Evolutionary conservation across 64 coral and sea anemone genomes (phyloP), one percentile per base, ranked within the genome.

Genomic region (Orbicella faveolata): DNA sequence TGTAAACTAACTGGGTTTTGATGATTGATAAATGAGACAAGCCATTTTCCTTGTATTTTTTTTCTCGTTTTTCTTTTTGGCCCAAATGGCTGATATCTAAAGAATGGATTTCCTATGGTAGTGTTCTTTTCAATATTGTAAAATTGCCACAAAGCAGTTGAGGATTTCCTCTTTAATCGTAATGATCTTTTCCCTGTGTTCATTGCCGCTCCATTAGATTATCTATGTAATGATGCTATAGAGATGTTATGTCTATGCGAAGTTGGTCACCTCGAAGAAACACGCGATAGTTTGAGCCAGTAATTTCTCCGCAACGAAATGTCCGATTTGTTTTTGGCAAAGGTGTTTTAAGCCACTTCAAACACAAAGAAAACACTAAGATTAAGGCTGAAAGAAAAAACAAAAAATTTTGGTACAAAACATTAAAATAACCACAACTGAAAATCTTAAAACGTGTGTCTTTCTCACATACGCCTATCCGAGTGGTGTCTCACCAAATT

Each of bases 131-230:
- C 19, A 48, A 72, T 85, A 72, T 52, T 52, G 41, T 70, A 72
- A 72, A 72, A 52, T 48, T 85, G 65, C 82, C 52, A 70, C 82
- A 85, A 85, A 39, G 72, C 67, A 73, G 21, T 72, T 70, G 65
- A 66, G 23, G 35, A 85, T 73, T 72, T 85, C 36, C 82, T 52
- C 36, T 72, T 85, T 73, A 85, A 85, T 52, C 41, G 63, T 73
- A 66, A 85, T 85, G 73, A 85, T 10, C 23, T 66, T 85, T 85
- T 85, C 65, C 73, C 19, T 85, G 65, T 85, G 82, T 85, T 85
- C 82, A 73, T 26, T 85, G 82, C 82, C 82, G 82, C 82, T 85
- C 65, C 82, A 85, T 85, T 85, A 85, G 37, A 52, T 73, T 85
- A 85, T 85, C 82, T 83, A n/a, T 48, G 65, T 73, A 66, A 66